These are phyloP conservation scores for Sarcophaga bullata DNA, from an alignment of 1,140 invertebrate species.

Conservation along the genomic window DNA sequence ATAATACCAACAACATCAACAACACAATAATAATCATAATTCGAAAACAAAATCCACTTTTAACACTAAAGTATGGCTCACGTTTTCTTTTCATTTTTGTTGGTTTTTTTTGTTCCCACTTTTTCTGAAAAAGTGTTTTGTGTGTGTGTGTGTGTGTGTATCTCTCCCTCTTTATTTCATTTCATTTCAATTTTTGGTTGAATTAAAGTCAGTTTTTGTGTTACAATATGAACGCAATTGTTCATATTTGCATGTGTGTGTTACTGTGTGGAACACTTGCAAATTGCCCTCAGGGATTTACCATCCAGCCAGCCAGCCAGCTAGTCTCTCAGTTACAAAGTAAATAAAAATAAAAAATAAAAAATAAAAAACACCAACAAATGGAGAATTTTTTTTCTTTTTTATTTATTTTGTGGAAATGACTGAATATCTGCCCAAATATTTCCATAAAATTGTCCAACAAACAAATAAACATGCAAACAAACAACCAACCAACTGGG, in stretches of 20 bases:
- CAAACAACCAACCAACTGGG: no score
- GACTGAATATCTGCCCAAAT: background rate
- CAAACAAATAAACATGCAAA: background rate
- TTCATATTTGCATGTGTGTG: background rate
- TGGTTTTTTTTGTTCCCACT: no score
- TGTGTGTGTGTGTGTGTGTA: background rate
- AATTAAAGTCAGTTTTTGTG: background rate
- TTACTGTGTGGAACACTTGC: background rate
- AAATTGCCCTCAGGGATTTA: constrained; percentile 5
- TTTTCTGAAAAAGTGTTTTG: background rate
- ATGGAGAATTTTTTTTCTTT: no score
- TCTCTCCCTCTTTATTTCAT: no score
- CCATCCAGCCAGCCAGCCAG: no score
- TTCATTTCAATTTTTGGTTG: background rate
- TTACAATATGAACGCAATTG: background rate
- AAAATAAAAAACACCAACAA: no score
- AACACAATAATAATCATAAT: no score
- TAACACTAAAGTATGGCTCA: background rate
- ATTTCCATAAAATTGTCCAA: background rate
- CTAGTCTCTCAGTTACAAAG: no score
- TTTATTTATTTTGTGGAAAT: no score
- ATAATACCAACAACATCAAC: no score
- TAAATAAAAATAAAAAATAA: no score
- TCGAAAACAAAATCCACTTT: background rate
- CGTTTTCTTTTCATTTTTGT: constrained; percentile 4